A percentile compares a stretch with the other conserved stretches of the same genome.
Evolutionary conservation across 2,797 vertebrate species (phyloP).

Genomic region (Coracias cyanogaster): DNA sequence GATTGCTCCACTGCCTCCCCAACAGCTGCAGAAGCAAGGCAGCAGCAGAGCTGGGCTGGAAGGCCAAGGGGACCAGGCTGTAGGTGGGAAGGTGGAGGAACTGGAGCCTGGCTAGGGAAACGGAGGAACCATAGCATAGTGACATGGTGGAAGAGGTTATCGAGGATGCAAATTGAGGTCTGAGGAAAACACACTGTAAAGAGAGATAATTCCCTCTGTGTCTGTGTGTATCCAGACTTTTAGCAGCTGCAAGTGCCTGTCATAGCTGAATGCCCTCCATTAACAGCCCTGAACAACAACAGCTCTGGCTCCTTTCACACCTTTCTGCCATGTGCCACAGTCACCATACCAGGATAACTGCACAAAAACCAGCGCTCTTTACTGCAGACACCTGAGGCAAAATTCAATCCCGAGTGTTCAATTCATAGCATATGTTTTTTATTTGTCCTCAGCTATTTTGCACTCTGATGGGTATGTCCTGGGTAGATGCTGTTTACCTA

Average conservation of each 20-base stretch:
- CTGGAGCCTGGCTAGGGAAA: neutral
- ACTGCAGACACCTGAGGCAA: neutral
- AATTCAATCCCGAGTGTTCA: neutral
- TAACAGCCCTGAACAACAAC: neutral
- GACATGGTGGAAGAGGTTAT: neutral
- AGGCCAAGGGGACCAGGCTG: neutral
- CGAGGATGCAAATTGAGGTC: neutral
- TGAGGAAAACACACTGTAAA: neutral
- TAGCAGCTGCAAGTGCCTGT: neutral
- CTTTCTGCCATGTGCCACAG: neutral
- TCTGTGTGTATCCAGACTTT: neutral
- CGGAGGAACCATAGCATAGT: neutral
- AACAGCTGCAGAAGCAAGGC: neutral
- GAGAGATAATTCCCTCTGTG: neutral
- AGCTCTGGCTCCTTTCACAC: neutral
- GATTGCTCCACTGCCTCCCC: neutral
- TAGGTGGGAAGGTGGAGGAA: neutral
- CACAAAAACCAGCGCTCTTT: neutral
- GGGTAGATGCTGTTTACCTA: neutral
- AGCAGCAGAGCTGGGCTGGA: fast-evolving
- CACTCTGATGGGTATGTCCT: neutral
- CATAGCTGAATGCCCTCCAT: neutral
- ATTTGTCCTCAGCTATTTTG: neutral
- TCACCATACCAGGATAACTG: neutral
- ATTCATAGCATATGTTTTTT: neutral